Evolutionary conservation across 2,888 invertebrate genomes (phyloP).

Genomic region (Lasioglossum calceatum): DNA sequence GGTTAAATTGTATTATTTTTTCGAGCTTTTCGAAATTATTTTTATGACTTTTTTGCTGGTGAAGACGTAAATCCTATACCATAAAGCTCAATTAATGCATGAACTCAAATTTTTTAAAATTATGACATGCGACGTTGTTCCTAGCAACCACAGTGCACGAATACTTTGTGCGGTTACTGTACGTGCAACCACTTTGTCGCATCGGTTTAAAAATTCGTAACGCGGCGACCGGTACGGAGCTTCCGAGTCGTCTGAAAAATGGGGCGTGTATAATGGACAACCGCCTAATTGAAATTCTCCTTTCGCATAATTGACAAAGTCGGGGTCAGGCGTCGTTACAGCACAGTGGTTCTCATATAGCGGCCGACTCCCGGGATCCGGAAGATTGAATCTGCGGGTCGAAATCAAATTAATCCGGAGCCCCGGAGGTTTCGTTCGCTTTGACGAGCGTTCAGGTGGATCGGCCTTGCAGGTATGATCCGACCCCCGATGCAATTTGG

Average conservation of each 20-base stretch:
- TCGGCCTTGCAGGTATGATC: neutral
- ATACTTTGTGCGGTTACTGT: too few relatives aligned
- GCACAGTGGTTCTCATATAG: neutral
- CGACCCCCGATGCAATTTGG: neutral
- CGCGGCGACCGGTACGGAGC: neutral
- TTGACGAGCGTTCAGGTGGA: slow-evolving; percentile 6
- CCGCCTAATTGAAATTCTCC: slow-evolving; percentile 6
- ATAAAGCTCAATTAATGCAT: too few relatives aligned
- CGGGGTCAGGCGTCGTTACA: neutral
- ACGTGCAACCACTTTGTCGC: neutral
- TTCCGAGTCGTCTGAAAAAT: neutral
- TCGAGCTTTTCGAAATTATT: too few relatives aligned
- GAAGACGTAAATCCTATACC: too few relatives aligned
- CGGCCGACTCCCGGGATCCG: neutral
- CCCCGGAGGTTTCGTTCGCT: slow-evolving; percentile 9
- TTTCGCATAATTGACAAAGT: slow-evolving; percentile 3
- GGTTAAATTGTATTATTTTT: too few relatives aligned
- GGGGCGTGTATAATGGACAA: neutral
- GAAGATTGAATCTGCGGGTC: slow-evolving; percentile 5
- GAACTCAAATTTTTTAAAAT: too few relatives aligned
- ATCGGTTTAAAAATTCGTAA: neutral
- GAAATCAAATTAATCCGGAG: slow-evolving; percentile 13
- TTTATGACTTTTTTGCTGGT: too few relatives aligned
- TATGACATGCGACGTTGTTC: too few relatives aligned
- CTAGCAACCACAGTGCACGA: too few relatives aligned